A percentile compares a stretch with the other conserved stretches of the same genome.
Evolutionary conservation across 2,113 vertebrate genomes (phyloP).

Genomic region (Turnix velox): DNA sequence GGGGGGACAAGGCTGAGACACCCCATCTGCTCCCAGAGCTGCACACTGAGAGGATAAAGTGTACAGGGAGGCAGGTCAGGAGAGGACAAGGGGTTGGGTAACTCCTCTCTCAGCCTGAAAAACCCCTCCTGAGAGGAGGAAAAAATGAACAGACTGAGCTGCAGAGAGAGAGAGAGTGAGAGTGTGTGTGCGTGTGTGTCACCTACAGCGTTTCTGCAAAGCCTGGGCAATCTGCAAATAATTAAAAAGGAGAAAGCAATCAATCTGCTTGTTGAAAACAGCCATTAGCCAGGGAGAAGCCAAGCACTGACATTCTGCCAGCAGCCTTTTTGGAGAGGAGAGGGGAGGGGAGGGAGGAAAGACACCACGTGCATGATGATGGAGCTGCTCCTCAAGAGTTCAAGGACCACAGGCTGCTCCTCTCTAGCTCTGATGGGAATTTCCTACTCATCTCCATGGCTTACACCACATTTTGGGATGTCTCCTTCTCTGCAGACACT

Average conservation of each 20-base stretch:
- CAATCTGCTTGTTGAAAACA: slow-evolving; percentile 7
- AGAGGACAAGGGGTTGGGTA: not conserved
- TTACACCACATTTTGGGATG: too few relatives aligned
- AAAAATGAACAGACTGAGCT: not conserved
- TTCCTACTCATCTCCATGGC: not conserved
- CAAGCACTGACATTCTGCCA: not conserved
- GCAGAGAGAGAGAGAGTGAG: too few relatives aligned
- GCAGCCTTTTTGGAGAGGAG: too few relatives aligned
- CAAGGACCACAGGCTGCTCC: not conserved
- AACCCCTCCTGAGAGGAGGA: not conserved
- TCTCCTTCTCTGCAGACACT: too few relatives aligned
- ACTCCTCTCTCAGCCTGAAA: not conserved
- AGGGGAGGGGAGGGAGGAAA: too few relatives aligned
- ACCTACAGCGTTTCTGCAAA: not conserved
- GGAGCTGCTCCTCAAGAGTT: not conserved
- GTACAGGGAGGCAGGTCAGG: not conserved
- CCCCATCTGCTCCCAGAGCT: not conserved
- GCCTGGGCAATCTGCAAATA: slow-evolving; percentile 32
- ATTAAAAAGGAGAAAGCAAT: slow-evolving; percentile 40
- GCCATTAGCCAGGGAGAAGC: not conserved
- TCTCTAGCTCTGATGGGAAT: not conserved
- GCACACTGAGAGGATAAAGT: not conserved
- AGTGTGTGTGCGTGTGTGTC: too few relatives aligned
- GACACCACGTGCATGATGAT: not conserved
- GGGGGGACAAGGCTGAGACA: not conserved